Evolutionary conservation across 2,888 invertebrate species (phyloP).

Genomic region (Mythimna impura): DNA sequence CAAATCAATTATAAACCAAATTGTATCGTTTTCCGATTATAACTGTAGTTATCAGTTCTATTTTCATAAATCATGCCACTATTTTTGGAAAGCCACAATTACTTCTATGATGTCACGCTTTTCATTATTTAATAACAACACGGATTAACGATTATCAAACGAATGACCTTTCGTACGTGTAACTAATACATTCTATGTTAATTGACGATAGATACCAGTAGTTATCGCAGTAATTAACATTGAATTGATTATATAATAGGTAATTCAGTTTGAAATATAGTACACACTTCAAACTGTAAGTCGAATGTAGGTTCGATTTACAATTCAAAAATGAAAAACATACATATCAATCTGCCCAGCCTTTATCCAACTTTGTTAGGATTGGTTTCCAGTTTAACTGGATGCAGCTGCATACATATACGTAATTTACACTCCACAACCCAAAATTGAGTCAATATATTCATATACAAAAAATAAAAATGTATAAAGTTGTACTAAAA

Average conservation of each 20-base stretch:
- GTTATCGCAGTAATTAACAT: conserved; percentile 11
- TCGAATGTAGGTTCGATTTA: background rate
- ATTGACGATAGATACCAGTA: conserved; percentile 11
- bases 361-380: no score
- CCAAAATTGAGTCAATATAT: no score
- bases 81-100: background rate
- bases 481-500: no score
- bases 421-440: no score
- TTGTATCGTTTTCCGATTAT: background rate
- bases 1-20: background rate
- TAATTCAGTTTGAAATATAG: conserved; percentile 4
- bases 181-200: conserved; percentile 15
- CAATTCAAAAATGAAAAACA: background rate
- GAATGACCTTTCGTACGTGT: conserved; percentile 12
- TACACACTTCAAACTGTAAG: conserved; percentile 3
- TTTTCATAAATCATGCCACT: background rate
- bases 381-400: no score
- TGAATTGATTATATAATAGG: conserved; percentile 10
- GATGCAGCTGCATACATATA: no score
- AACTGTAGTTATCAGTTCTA: background rate
- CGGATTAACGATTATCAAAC: conserved; percentile 20
- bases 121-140: conserved; percentile 9
- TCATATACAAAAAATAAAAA: no score
- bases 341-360: no score
- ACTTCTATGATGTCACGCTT: background rate